Percentiles rank a stretch among this genome's conserved stretches.
These are phyloP conservation scores for Oreocharis arfaki DNA, from an alignment of 2,113 vertebrate species.

Conservation along the genomic window DNA sequence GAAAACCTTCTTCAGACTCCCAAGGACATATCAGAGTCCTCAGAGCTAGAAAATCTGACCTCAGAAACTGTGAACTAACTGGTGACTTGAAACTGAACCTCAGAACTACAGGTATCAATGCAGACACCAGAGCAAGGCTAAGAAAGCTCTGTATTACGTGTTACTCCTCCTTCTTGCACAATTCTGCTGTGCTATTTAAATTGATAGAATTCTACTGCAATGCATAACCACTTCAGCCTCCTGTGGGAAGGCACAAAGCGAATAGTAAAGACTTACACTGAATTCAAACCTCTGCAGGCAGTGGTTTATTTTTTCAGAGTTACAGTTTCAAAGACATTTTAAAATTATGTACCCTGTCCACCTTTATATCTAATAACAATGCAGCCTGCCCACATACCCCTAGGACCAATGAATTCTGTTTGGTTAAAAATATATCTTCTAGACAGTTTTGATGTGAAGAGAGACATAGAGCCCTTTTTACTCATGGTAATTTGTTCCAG, in stretches of 20 bases:
- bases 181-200: neutral
- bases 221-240: neutral
- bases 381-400: neutral
- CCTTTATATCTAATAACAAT: neutral
- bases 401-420: neutral
- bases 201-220: neutral
- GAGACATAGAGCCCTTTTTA: neutral
- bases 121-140: neutral
- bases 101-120: neutral
- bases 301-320: neutral
- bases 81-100: neutral
- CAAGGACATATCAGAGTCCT: neutral
- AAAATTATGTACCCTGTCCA: neutral
- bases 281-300: neutral
- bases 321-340: neutral
- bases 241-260: neutral
- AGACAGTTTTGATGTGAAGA: neutral
- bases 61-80: neutral
- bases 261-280: neutral
- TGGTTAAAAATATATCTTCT: neutral
- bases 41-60: neutral
- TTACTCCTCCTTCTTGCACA: neutral
- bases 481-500: neutral
- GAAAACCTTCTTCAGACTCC: neutral
- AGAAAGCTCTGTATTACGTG: rapidly evolving